These are phyloP conservation scores for Caenorhabditis doughertyi DNA, from an alignment of 2,888 invertebrate genomes.

Conservation along the genomic window DNA sequence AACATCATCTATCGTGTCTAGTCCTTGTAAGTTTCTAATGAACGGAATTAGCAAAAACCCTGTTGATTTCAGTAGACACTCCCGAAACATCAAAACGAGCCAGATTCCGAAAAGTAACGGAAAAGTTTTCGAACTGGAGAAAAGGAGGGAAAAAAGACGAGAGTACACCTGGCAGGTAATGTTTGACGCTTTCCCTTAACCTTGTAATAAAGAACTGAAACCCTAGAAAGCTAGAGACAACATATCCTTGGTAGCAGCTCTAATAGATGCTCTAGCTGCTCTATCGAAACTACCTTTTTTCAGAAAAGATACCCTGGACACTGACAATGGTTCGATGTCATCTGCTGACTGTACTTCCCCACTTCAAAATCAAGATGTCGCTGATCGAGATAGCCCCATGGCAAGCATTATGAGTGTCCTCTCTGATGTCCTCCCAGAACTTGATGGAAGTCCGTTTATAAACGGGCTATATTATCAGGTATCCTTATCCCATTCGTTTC, in stretches of 20 bases:
- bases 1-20: constrained; percentile 6
- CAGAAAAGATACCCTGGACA: constrained; percentile 50
- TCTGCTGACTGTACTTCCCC: background rate
- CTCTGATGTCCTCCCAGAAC: constrained; percentile 66
- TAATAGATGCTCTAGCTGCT: no score
- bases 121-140: constrained; percentile 74
- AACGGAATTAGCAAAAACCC: no score
- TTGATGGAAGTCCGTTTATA: constrained; percentile 73
- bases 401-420: constrained; percentile 70
- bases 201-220: no score
- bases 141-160: constrained; percentile 67
- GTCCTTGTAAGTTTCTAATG: constrained; percentile 10
- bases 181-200: no score
- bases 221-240: no score
- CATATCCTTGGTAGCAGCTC: no score
- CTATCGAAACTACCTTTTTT: no score
- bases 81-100: constrained; percentile 47
- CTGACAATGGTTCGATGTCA: constrained; percentile 1
- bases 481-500: background rate
- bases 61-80: constrained; percentile 25
- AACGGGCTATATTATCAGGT: constrained; percentile 73
- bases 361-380: background rate
- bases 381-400: constrained; percentile 62
- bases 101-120: constrained; percentile 69
- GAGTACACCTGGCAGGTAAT: background rate